Conservation (phyloP, 2,797 vertebrate species). For the Simalia tracyae region DNA sequence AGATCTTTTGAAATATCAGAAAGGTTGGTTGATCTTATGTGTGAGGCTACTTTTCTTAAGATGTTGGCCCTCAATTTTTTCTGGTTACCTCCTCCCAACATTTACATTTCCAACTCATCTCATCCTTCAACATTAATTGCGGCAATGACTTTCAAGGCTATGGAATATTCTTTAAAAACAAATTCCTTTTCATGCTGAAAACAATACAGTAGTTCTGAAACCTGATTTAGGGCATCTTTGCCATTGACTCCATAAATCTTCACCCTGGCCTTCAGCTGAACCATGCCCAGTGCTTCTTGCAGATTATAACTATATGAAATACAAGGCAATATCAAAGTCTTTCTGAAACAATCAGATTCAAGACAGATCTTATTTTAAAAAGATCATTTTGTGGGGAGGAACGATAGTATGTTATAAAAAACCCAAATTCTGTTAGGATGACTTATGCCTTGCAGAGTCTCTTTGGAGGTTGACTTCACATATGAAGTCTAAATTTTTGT, state of each 20-base stretch:
- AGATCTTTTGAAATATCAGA: slow-evolving; percentile 12
- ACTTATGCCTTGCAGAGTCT: slow-evolving; percentile 26
- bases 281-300: slow-evolving; percentile 25
- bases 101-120: slow-evolving; percentile 46
- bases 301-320: slow-evolving; percentile 51
- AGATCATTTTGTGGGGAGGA: slow-evolving; percentile 10
- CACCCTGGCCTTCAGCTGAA: slow-evolving; percentile 53
- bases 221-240: slow-evolving; percentile 53
- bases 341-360: slow-evolving; percentile 47
- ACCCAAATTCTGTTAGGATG: slow-evolving; percentile 46
- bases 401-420: slow-evolving; percentile 40
- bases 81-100: accelerated
- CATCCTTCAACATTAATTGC: slow-evolving; percentile 54
- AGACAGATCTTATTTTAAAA: slow-evolving; percentile 34
- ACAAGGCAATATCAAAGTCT: slow-evolving; percentile 34
- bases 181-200: slow-evolving; percentile 66
- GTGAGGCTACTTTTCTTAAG: slow-evolving; percentile 27
- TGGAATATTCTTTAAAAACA: slow-evolving; percentile 52
- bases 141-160: slow-evolving; percentile 60
- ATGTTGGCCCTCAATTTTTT: slow-evolving; percentile 30
- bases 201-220: slow-evolving; percentile 56
- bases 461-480: slow-evolving; percentile 26
- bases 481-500: background rate
- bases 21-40: background rate
- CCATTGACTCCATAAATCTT: slow-evolving; percentile 60